A percentile compares a stretch with the other conserved stretches of the same genome.
Conservation (phyloP, 2,797 vertebrate species). For the Sebastes trivittatus region DNA sequence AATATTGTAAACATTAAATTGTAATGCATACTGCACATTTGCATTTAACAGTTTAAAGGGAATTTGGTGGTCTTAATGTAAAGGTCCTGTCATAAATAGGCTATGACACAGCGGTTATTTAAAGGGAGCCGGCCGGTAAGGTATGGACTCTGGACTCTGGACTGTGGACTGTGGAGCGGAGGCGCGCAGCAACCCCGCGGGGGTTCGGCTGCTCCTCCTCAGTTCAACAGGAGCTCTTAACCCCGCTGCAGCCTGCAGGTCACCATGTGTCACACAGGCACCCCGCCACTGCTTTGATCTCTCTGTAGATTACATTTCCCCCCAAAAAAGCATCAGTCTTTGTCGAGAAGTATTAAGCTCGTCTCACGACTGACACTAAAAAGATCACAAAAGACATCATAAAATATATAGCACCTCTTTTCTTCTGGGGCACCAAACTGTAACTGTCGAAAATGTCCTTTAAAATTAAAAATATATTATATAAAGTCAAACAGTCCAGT, state of each 20-base stretch:
- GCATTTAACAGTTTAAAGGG: neutral
- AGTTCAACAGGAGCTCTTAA: constrained; percentile 78
- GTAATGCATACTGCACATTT: neutral
- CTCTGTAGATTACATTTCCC: constrained; percentile 46
- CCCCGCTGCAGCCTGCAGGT: constrained; percentile 53
- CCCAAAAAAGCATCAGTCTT: neutral
- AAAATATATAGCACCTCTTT: neutral
- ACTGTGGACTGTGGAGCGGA: neutral
- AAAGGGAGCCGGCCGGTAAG: constrained; percentile 36
- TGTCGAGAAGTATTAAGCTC: neutral
- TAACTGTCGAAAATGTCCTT: neutral
- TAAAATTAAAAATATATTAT: neutral
- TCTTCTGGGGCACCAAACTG: neutral
- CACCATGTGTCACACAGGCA: constrained; percentile 65
- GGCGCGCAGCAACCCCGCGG: constrained; percentile 42
- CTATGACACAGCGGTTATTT: constrained; percentile 48
- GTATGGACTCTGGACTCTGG: neutral
- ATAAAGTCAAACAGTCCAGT: neutral
- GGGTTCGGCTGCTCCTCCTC: constrained; percentile 50
- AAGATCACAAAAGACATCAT: neutral
- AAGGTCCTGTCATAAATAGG: neutral
- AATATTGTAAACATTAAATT: neutral
- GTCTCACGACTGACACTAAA: neutral
- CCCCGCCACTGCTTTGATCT: constrained; percentile 72
- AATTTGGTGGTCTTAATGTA: neutral